phyloP scores from a whole-genome alignment of 2,888 invertebrate genomes.

The Polylopha cassiicola region DNA sequence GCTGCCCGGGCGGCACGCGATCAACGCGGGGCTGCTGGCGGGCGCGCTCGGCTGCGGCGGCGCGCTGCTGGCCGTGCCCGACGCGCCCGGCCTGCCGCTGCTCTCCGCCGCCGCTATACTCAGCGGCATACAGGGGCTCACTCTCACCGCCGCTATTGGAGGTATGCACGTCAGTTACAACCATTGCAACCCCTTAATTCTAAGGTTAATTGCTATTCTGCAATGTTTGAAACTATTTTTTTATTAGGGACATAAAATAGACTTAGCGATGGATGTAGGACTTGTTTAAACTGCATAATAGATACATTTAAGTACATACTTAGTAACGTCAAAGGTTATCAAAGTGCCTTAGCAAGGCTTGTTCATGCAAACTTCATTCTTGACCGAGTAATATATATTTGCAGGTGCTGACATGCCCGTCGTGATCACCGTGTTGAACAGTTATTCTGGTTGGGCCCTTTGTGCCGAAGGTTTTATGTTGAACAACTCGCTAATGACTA shows the following conservation, averaged over 20 bases:
- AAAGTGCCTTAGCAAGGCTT: no score
- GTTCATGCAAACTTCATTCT: no score
- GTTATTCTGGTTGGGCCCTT: conserved; percentile 95
- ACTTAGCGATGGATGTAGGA: no score
- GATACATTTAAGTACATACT: no score
- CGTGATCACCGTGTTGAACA: conserved; percentile 93
- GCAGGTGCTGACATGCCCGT: conserved; percentile 96
- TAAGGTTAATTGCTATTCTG: no score
- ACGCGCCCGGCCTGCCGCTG: conserved; percentile 83
- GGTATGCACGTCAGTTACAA: conserved; percentile 63
- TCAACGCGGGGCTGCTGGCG: conserved; percentile 83
- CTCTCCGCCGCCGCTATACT: conserved; percentile 86
- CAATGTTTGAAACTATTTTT: no score
- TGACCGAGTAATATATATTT: conserved; percentile 5
- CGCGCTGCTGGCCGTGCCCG: conserved; percentile 77
- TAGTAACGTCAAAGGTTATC: no score
- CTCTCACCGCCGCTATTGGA: conserved; percentile 92
- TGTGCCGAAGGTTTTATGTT: conserved; percentile 97
- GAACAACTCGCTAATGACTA: conserved; percentile 94
- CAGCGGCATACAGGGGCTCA: conserved; percentile 89
- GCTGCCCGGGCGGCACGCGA: conserved; percentile 87
- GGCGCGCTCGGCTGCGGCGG: conserved; percentile 86
- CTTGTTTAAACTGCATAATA: no score
- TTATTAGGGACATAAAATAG: no score
- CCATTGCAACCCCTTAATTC: no score